Percentiles rank a stretch among this genome's conserved stretches.
Evolutionary conservation across 2,888 invertebrate species (phyloP).

Genomic region (Clivina fossor): DNA sequence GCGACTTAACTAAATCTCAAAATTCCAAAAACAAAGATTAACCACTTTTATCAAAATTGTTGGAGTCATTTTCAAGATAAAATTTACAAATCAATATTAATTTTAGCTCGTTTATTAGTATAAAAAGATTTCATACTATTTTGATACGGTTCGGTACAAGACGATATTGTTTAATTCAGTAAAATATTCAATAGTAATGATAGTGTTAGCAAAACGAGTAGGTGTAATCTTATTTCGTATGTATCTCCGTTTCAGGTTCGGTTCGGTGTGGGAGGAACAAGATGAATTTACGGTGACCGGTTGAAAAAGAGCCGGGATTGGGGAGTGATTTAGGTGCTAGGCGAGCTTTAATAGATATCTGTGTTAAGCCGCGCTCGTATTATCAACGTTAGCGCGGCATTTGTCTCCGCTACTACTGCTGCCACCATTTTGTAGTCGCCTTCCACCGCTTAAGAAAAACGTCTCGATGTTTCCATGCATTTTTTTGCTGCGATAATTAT

Average conservation of each 20-base stretch:
- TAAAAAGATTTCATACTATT: no score
- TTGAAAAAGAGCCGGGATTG: slow-evolving; percentile 27
- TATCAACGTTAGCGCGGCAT: slow-evolving; percentile 30
- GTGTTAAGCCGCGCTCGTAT: slow-evolving; percentile 31
- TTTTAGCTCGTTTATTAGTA: no score
- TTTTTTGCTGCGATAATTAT: no score
- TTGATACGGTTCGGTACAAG: no score
- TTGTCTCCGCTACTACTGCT: slow-evolving; percentile 17
- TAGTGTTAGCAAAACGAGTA: neutral
- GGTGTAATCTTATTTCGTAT: slow-evolving; percentile 29
- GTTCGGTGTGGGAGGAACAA: slow-evolving; percentile 13
- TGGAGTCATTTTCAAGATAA: no score
- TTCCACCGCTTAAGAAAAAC: neutral
- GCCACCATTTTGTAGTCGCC: neutral
- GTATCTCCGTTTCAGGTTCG: no score
- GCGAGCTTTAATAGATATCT: slow-evolving; percentile 33
- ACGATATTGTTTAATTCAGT: neutral
- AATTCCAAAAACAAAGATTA: no score
- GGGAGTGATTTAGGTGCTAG: slow-evolving; percentile 28
- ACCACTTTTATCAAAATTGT: no score
- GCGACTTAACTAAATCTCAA: no score
- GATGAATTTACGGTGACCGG: slow-evolving; percentile 25
- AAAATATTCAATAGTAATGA: neutral
- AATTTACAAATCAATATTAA: no score
- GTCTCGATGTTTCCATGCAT: no score